Evolutionary conservation across 2,888 invertebrate genomes (phyloP).

Genomic region (Leistus spinibarbis): DNA sequence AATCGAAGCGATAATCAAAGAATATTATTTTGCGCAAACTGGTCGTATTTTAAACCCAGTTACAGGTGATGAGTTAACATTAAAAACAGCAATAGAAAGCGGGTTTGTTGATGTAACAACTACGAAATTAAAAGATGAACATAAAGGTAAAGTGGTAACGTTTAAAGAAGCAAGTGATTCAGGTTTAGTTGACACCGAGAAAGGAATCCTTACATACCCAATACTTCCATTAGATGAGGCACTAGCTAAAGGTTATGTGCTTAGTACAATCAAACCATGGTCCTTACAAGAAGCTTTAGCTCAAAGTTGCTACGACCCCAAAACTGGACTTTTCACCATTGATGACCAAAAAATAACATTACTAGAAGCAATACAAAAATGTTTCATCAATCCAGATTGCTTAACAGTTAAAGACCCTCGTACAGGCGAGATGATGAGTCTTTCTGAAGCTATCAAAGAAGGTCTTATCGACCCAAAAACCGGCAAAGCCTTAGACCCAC

Average conservation of each 20-base stretch:
- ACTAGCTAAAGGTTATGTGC: slow-evolving; percentile 78
- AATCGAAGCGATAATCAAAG: slow-evolving; percentile 75
- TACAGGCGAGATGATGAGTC: slow-evolving; percentile 78
- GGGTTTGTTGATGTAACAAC: slow-evolving; percentile 75
- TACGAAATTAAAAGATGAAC: slow-evolving; percentile 76
- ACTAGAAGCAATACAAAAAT: slow-evolving; percentile 74
- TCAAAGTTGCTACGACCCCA: slow-evolving; percentile 78
- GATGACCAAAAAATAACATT: slow-evolving; percentile 73
- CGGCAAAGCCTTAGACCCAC: slow-evolving; percentile 80
- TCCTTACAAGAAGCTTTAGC: slow-evolving; percentile 83
- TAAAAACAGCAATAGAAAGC: slow-evolving; percentile 75
- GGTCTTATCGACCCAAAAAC: slow-evolving; percentile 79
- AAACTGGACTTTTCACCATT: slow-evolving; percentile 73
- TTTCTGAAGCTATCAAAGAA: slow-evolving; percentile 77
- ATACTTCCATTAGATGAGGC: slow-evolving; percentile 78
- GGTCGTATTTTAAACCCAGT: slow-evolving; percentile 80
- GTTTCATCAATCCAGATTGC: slow-evolving; percentile 77
- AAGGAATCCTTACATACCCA: slow-evolving; percentile 73
- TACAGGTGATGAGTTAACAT: slow-evolving; percentile 73
- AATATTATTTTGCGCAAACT: slow-evolving; percentile 75
- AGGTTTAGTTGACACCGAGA: slow-evolving; percentile 72
- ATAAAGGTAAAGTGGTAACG: slow-evolving; percentile 68
- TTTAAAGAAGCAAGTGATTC: slow-evolving; percentile 73
- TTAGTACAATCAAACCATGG: slow-evolving; percentile 80
- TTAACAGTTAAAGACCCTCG: slow-evolving; percentile 80